Evolutionary conservation across 2,888 invertebrate species (phyloP), one percentile per base, ranked within the genome.

Genomic region (Caenorhabditis macrosperma): DNA sequence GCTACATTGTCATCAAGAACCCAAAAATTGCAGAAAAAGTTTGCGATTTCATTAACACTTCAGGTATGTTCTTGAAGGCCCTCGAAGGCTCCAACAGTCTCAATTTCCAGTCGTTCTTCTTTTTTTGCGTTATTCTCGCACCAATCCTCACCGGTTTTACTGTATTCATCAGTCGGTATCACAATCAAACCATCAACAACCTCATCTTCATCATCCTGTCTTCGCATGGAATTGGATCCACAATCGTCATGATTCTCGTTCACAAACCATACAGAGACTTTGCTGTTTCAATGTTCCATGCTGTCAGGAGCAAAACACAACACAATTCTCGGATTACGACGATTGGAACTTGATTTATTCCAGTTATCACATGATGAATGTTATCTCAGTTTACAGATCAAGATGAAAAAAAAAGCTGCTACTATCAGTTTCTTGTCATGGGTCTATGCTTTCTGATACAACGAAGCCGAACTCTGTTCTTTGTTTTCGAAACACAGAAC

Each of bases 211-310:
- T 61, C 24, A 9, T 2, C 12, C 12, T 61, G 2, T 44, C 60
- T 15, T 3, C 24, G 1, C 60, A 61, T n/a, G 60, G 60, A 17
- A 61, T 17, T 26, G 44, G 24, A 2, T 46, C 60, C 3, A 46
- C 60, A 17, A 12, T 46, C 4, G 9, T 46, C 10, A 61, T 61
- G 60, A 41, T 60, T n/a, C 15, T 41, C 1, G 44, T 60, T 15
- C 59, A 60, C 28, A 60, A 35, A 9, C 59, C 60, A 0, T 61
- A 61, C 30, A 46, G 46, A 10, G 41, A 59, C n/a, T 59, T 59
- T 17, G 15, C 38, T 2, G 3, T 38, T 38, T 38, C 38, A 5
- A 7, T 33, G 9, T 33, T 33, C 5, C 33, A 33, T 33, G n/a
- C n/a, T n/a, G n/a, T n/a, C n/a, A n/a, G n/a, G n/a, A n/a, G n/a